Base-by-base conservation (phyloP, 2,797 vertebrate genomes). In the Gorsachius magnificus region DNA sequence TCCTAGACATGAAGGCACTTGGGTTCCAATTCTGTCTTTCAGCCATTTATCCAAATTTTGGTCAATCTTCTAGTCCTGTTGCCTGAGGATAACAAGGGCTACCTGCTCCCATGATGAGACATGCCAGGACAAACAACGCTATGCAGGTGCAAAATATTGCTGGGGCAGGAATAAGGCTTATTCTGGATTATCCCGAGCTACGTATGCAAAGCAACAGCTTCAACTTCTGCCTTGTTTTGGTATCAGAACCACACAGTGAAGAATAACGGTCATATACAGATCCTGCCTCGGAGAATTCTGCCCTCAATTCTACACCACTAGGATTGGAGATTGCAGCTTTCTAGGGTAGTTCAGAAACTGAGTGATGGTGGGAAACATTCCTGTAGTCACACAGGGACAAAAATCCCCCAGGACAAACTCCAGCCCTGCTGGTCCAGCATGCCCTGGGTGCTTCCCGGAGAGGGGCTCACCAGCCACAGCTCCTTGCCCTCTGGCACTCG, bases 391-490 rank as follows among this genome's bases (percentile, higher is more conserved):
- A 53, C 8, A 38, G 56, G 6, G 35, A 93, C 20, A 83, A 60
- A 90, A 75, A 54, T 41, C 15, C 41, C 54, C 5, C 48, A 38
- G 29, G 28, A 36, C 31, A 83, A 86, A 26, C 17, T 18, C 58
- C 41, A 45, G 21, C 31, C n/a, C 46, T 41, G n/a, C 53, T 54
- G 41, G 63, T 64, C 33, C 41, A 60, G 36, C 38, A 26, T 14
- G 51, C 3, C 13, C 18, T 45, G 33, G 45, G 33, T 19, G 20
- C 36, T 80, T 58, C 64, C 58, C 7, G 3, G 50, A 22, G 15
- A n/a, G 10, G 54, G 5, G 82, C 98, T 96, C 79, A 99, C 99
- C 99, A 99, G 98, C 99, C 99, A 99, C 93, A 99, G 97, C 13
- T 98, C 99, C 61, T 97, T 99, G 82, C 96, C 98, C 14, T 98